Base-by-base conservation (phyloP, 2,113 vertebrate genomes). In the Natator depressus region DNA sequence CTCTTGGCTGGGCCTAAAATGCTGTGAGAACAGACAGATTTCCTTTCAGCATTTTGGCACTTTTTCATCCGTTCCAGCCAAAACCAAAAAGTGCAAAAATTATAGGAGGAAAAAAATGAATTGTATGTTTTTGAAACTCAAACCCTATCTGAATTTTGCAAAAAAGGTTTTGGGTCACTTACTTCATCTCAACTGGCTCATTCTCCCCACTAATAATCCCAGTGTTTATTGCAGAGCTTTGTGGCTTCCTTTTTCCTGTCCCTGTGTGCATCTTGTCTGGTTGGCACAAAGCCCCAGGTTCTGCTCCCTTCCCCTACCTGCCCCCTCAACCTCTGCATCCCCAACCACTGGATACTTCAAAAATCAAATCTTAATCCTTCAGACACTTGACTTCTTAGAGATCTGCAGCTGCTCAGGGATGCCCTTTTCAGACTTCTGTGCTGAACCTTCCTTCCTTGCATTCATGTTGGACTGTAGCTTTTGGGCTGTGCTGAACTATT, bases 1-100 rank as follows among this genome's bases (percentile, higher is more conserved):
- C 88, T 96, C 81, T 87, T 89, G 89, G 46, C 93, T 91, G 94
- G 88, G 86, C 80, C 87, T 96, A 95, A 94, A 95, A 50, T 47
- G n/a, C 78, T 93, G 94, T 89, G 94, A 97, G 93, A 95, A 91
- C 94, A 95, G 93, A 88, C 91, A 94, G 93, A 91, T 93, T 94
- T 96, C 90, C 85, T 85, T 87, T 87, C 93, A 90, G 84, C 84
- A 89, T 93, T 93, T 91, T 96, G 91, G 95, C 93, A 90, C 81
- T 88, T 93, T 78, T 53, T 88, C 85, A 90, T 5, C 80, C 8
- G 0, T 87, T 35, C 69, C 0, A 8, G 85, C 91, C 93, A 93
- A 94, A 96, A 86, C 80, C 80, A 94, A 83, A 93, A 97, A 94
- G 81, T 84, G 92, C 93, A 93, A 35, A 76, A 62, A 85, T 59